Percentiles rank a stretch among this genome's conserved stretches.
These are phyloP conservation scores for Muscicapa adusta DNA, from an alignment of 2,113 vertebrate species.

Conservation along the genomic window DNA sequence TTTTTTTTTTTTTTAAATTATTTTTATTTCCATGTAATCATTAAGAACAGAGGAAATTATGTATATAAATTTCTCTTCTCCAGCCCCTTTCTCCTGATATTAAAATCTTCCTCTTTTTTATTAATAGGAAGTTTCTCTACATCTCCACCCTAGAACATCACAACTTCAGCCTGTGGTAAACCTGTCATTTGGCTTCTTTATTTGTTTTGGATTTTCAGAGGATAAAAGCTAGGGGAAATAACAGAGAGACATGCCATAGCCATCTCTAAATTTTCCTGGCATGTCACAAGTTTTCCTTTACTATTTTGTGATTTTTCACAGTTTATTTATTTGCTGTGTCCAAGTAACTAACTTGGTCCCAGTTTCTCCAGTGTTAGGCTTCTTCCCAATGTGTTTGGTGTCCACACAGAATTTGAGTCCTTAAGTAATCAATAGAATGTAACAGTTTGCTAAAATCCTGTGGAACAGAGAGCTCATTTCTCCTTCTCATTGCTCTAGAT, in stretches of 20 bases:
- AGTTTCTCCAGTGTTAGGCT: background rate
- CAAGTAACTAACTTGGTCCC: background rate
- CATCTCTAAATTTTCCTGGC: background rate
- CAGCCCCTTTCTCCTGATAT: background rate
- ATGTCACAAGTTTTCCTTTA: background rate
- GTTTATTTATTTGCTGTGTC: background rate
- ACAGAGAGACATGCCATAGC: background rate
- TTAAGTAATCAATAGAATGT: background rate
- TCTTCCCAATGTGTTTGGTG: background rate
- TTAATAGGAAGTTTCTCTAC: background rate
- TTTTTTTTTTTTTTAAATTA: too few species aligned
- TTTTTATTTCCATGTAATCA: background rate
- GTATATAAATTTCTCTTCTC: background rate
- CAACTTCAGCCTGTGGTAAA: background rate
- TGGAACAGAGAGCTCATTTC: background rate
- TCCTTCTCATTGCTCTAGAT: background rate
- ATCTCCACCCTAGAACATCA: background rate
- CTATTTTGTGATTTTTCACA: background rate
- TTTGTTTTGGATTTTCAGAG: constrained; percentile 7
- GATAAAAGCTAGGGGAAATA: background rate
- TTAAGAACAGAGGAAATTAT: background rate
- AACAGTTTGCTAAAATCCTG: background rate
- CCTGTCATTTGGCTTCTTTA: background rate
- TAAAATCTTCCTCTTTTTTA: background rate
- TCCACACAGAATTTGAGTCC: background rate